A percentile compares a stretch with the other conserved stretches of the same genome.
phyloP scores from a whole-genome alignment of 2,113 vertebrate species.

The Scalopus aquaticus region DNA sequence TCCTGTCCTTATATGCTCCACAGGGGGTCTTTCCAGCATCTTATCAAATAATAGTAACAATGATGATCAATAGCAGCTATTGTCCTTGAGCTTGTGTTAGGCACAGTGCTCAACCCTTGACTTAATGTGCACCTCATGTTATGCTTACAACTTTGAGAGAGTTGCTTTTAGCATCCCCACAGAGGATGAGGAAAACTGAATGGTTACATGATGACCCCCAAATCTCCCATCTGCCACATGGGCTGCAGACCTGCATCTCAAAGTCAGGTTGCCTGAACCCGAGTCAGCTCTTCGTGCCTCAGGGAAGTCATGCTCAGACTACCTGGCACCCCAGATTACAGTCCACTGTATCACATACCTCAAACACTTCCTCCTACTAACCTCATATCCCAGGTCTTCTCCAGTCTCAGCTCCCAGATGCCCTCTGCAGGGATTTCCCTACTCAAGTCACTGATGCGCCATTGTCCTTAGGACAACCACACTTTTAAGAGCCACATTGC shows the following conservation, averaged over 20 bases:
- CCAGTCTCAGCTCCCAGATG: neutral
- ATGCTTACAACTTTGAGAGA: neutral
- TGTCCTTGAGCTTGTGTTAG: neutral
- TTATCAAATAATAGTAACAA: neutral
- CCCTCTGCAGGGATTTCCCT: neutral
- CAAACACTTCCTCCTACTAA: neutral
- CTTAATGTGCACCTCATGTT: neutral
- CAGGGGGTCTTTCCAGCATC: neutral
- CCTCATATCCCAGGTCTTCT: fast-evolving
- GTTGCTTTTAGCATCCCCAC: neutral
- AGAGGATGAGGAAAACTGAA: neutral
- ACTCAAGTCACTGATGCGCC: neutral
- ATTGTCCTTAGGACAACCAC: neutral
- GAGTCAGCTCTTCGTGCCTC: neutral
- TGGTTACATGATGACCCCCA: neutral
- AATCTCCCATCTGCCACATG: neutral
- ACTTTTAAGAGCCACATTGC: neutral
- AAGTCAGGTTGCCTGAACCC: neutral
- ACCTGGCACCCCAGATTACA: neutral
- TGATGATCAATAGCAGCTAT: neutral
- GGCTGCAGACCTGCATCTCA: neutral
- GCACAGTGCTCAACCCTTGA: neutral
- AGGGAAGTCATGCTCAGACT: neutral
- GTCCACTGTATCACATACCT: neutral
- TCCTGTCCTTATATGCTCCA: neutral